Conservation (phyloP, 53 echinoderm and acorn worm genomes). For the Astropecten irregularis region DNA sequence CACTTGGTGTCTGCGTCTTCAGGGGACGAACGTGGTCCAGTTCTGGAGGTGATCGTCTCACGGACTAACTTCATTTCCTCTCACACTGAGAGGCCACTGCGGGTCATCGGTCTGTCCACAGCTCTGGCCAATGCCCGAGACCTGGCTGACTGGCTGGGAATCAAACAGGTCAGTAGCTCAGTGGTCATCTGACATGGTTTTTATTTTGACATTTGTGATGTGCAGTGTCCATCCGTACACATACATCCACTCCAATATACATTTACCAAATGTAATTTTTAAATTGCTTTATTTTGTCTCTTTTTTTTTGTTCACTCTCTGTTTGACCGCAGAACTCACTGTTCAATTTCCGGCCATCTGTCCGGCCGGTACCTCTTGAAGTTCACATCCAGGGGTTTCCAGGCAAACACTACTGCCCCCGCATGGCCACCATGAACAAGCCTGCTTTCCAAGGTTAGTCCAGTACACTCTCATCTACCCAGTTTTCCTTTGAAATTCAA, state of each 20-base stretch:
- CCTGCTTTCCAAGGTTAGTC: constrained; percentile 89
- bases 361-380: constrained; percentile 93
- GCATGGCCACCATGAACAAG: constrained; percentile 99
- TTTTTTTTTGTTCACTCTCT: too few relatives aligned
- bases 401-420: constrained; percentile 99
- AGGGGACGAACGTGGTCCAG: constrained; percentile 97
- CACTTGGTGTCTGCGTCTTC: background rate
- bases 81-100: constrained; percentile 79
- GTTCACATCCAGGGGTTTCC: constrained; percentile 97
- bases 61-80: constrained; percentile 99
- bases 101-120: constrained; percentile 94
- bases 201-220: background rate
- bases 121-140: constrained; percentile 96
- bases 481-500: too few relatives aligned
- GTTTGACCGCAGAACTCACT: constrained; percentile 81
- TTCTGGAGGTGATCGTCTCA: constrained; percentile 97
- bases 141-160: constrained; percentile 96
- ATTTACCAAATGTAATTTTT: too few relatives aligned
- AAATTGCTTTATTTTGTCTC: too few relatives aligned
- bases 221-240: too few relatives aligned
- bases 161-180: constrained; percentile 70
- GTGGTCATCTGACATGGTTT: background rate
- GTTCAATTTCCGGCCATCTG: constrained; percentile 95
- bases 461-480: too few relatives aligned
- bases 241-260: too few relatives aligned